Percentiles rank a stretch among this genome's conserved stretches.
These are phyloP conservation scores for Perodicticus potto DNA, from an alignment of 2,797 vertebrate genomes.

Conservation along the genomic window DNA sequence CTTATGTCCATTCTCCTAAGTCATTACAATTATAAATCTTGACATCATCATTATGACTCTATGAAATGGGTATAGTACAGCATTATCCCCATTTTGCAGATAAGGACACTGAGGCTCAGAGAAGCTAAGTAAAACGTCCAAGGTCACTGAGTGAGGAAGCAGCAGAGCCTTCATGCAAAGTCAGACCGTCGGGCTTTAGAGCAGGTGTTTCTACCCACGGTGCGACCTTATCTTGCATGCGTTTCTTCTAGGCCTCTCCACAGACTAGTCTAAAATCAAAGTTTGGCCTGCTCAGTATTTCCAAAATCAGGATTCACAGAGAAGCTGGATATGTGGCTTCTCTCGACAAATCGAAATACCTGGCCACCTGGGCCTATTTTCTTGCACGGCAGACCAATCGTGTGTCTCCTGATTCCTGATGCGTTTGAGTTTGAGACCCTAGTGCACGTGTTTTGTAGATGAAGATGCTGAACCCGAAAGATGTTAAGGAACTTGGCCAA, in stretches of 20 bases:
- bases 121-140: background rate
- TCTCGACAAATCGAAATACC: background rate
- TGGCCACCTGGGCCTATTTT: background rate
- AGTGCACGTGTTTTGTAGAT: background rate
- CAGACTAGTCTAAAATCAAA: background rate
- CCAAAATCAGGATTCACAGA: background rate
- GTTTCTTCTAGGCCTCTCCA: background rate
- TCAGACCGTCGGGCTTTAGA: background rate
- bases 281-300: background rate
- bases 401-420: background rate
- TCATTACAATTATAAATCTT: background rate
- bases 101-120: conserved; percentile 17
- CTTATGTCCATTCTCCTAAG: background rate
- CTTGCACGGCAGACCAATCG: background rate
- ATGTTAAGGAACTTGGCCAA: background rate
- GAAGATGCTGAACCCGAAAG: background rate
- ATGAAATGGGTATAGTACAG: background rate
- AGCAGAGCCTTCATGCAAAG: background rate
- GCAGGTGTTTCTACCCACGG: background rate
- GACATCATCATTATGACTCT: background rate
- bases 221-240: no score
- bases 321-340: background rate
- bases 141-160: background rate
- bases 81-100: background rate
- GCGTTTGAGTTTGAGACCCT: background rate